Evolutionary conservation across 2,888 invertebrate species (phyloP).

Genomic region (Sclerodermus sp.): DNA sequence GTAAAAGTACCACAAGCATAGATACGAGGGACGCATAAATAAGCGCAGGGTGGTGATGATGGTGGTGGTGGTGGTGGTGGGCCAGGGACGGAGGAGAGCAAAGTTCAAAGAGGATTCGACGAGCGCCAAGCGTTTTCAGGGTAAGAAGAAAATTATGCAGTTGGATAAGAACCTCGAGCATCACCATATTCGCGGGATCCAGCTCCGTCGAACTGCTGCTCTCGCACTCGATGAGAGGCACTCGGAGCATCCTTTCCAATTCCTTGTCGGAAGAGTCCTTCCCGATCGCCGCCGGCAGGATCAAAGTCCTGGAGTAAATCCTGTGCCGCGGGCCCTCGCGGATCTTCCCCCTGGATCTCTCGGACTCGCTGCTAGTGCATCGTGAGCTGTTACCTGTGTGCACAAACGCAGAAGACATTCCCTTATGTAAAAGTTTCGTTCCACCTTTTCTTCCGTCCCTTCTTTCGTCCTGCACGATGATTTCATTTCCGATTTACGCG

Average conservation of each 20-base stretch:
- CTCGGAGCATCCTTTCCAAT: constrained; percentile 33
- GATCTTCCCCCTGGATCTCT: constrained; percentile 24
- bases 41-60: no score
- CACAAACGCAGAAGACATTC: constrained; percentile 1
- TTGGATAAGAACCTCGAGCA: constrained; percentile 39
- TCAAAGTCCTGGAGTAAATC: constrained; percentile 21
- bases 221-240: constrained; percentile 30
- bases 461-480: neutral
- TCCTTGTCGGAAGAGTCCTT: constrained; percentile 12
- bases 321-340: constrained; percentile 25
- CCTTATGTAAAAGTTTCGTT: no score
- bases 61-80: no score
- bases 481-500: neutral
- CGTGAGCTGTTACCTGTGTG: constrained; percentile 28
- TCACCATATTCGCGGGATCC: constrained; percentile 32
- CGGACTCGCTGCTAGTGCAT: constrained; percentile 23
- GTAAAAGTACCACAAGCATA: neutral
- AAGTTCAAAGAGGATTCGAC: no score
- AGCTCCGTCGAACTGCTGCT: constrained; percentile 13
- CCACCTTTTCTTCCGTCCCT: neutral
- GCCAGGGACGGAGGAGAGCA: no score
- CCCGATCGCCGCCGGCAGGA: constrained; percentile 11
- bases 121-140: no score
- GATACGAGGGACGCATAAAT: no score
- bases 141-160: no score